Evolutionary conservation across 2,797 vertebrate species (phyloP), one percentile per base, ranked within the genome.

Genomic region (Monodelphis domestica): DNA sequence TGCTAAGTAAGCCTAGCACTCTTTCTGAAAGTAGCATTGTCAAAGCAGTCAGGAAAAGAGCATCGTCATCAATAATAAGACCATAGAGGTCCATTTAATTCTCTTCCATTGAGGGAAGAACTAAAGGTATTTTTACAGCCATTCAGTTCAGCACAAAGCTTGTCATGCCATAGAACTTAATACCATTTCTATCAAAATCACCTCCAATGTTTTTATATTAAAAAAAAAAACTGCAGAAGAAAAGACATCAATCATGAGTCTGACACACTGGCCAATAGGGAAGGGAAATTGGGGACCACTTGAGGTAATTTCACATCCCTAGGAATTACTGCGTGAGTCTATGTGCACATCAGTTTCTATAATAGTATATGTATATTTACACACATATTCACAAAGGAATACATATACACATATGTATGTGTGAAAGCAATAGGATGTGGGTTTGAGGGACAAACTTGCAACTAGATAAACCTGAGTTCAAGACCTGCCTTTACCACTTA

Each of bases 91-190:
- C 70, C 50, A 91, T 38, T 92, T 91, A 94, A 95, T 91, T 89
- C 15, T 88, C 87, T 93, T 89, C 7, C 52, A 52, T 29, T 88
- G 53, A 78, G 12, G 6, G 7, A 2, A 52, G n/a, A 91, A 95
- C 0, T 90, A 56, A 91, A 96, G 38, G 89, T n/a, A 9, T n/a
- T 91, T 96, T 92, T 87, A 57, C 53, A 96, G 70, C 70, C 54
- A 7, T 0, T n/a, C 38, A 87, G 1, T 91, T 94, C 56, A 89
- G 51, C 70, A 95, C 87, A 93, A 93, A 97, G 90, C 96, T 88
- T 55, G 90, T 52, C 88, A 54, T 9, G 70, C 53, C 94, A 52
- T 15, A 95, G 92, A 78, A 94, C 91, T 3, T 54, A 89, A 38
- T 87, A 54, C 12, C 54, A 29, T 0, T 70, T 89, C 54, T 59